Conservation (phyloP, 1,140 invertebrate species). For the Megathymus violae region DNA sequence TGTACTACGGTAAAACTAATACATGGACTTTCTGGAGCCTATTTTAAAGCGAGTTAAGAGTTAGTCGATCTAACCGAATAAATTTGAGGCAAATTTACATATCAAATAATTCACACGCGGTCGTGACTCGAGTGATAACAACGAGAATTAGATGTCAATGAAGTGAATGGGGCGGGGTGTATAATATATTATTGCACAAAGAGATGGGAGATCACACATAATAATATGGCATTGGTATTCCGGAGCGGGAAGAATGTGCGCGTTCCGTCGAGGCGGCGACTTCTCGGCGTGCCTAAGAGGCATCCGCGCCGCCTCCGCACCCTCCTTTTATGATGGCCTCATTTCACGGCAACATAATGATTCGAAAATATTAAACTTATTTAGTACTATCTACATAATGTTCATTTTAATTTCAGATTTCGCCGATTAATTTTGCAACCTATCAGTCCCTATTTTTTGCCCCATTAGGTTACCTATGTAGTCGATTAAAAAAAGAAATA, state of each 20-base stretch:
- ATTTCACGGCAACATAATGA: conserved; percentile 17
- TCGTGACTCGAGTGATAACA: conserved; percentile 58
- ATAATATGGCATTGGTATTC: conserved; percentile 80
- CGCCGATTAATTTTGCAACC: no score
- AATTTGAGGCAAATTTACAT: conserved; percentile 32
- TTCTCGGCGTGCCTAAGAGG: conserved; percentile 56
- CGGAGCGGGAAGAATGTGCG: conserved; percentile 68
- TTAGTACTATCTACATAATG: no score
- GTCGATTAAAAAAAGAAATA: no score
- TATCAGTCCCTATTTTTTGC: no score
- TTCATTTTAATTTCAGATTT: no score
- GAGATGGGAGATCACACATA: conserved; percentile 73
- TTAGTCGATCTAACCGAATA: conserved; percentile 3
- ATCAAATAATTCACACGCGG: conserved; percentile 52
- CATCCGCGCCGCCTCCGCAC: conserved; percentile 34
- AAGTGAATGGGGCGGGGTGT: conserved; percentile 44
- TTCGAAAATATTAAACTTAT: conserved; percentile 16
- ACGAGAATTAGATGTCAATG: conserved; percentile 63
- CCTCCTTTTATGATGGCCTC: conserved; percentile 26
- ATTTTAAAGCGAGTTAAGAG: not conserved
- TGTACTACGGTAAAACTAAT: no score
- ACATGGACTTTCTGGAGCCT: no score
- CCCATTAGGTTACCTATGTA: no score
- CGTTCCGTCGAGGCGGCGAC: conserved; percentile 73
- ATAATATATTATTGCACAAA: conserved; percentile 56